Percentiles rank a stretch among this genome's conserved stretches.
These are phyloP conservation scores for Toxonevra muliebris DNA, from an alignment of 2,888 invertebrate genomes.

Conservation along the genomic window DNA sequence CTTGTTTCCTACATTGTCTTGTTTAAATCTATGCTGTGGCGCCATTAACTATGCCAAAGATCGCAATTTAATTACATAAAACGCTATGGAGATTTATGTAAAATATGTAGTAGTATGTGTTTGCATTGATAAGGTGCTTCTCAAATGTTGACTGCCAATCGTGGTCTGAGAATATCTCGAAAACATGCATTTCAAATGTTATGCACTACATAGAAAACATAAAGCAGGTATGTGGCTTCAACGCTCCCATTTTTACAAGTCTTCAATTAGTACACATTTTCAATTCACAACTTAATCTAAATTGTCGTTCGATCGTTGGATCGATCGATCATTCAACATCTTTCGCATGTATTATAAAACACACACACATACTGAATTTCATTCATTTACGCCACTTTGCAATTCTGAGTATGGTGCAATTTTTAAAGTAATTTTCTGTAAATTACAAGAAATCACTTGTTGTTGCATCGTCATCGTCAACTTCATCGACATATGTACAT, in stretches of 20 bases:
- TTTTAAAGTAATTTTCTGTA: slow-evolving; percentile 29
- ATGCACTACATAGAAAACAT: slow-evolving; percentile 3
- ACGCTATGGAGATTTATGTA: slow-evolving; percentile 26
- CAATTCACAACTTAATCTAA: slow-evolving; percentile 38
- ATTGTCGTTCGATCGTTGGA: slow-evolving; percentile 25
- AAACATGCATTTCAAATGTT: too few species aligned
- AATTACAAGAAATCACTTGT: slow-evolving; percentile 32
- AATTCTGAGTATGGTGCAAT: slow-evolving; percentile 2
- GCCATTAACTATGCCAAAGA: slow-evolving; percentile 9
- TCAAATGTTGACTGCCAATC: too few species aligned
- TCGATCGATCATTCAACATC: slow-evolving; percentile 27
- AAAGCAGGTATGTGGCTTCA: slow-evolving; percentile 20
- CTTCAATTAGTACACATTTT: slow-evolving; percentile 24
- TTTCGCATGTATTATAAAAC: not conserved
- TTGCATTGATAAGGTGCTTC: too few species aligned
- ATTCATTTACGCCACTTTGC: not conserved
- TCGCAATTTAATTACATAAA: slow-evolving; percentile 30
- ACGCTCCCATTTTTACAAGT: not conserved
- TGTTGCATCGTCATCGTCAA: not conserved
- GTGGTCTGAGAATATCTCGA: too few species aligned
- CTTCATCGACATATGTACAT: not conserved
- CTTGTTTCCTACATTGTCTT: slow-evolving; percentile 14
- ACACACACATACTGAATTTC: not conserved
- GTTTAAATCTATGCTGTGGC: not conserved
- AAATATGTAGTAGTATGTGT: slow-evolving; percentile 12